Conservation (phyloP, 2,888 invertebrate species). For the Enoplolaimus lenunculus region DNA sequence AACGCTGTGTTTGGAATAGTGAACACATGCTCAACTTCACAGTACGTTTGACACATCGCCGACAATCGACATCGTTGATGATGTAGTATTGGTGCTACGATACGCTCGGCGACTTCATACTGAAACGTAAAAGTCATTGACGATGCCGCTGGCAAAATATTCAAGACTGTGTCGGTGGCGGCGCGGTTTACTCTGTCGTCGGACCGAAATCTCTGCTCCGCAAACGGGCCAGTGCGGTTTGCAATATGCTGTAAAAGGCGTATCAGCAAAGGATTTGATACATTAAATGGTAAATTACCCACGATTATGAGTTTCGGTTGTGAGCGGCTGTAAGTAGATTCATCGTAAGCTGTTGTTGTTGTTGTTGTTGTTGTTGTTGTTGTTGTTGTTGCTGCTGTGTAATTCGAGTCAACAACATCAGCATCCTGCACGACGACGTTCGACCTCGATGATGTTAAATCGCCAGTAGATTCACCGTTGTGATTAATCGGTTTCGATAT, state of each 20-base stretch:
- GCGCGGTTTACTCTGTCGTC: no score
- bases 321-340: no score
- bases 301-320: constrained; percentile 45
- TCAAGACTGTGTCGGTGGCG: no score
- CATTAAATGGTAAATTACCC: constrained; percentile 73
- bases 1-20: constrained; percentile 68
- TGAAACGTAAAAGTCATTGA: constrained; percentile 89
- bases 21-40: constrained; percentile 64
- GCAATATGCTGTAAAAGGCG: constrained; percentile 69
- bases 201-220: no score
- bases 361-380: no score
- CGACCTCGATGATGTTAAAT: no score
- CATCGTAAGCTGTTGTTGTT: no score
- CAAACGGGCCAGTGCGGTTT: constrained; percentile 58
- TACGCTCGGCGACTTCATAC: constrained; percentile 84
- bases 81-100: constrained; percentile 58
- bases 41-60: constrained; percentile 85
- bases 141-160: constrained; percentile 68
- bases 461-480: no score
- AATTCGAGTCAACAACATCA: no score
- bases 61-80: constrained; percentile 71
- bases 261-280: constrained; percentile 80
- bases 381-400: no score
- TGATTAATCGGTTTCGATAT: no score
- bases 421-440: no score